Evolutionary conservation across 2,888 invertebrate species (phyloP), one percentile per base, ranked within the genome.

Genomic region (Pegoplata infirma): DNA sequence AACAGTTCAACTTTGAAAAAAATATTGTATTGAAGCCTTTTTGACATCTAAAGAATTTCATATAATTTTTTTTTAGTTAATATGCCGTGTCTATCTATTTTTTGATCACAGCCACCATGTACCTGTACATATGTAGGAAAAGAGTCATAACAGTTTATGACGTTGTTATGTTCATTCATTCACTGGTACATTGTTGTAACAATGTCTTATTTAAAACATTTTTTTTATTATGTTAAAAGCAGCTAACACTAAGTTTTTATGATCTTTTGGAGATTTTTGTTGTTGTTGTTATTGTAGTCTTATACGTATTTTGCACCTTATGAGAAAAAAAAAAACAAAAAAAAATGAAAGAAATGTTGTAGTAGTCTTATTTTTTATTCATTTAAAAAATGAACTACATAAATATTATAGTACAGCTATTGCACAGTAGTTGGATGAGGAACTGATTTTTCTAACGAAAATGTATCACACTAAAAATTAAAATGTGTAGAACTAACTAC

Each of bases 111-210:
- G 5, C 28, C 3, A 28, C 32, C 4, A 5, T n/a, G 36, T 12
- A 40, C 2, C 36, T 40, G 25, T 25, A 3, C 58, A 58, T 58
- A 68, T 68, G 68, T 49, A 36, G 5, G 3, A 7, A 58, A 68
- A 68, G 0, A 66, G 12, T 59, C 51, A 73, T 58, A 66, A 66
- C 49, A 73, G 73, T 73, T 73, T 58, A 73, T 58, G 36, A 64
- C 47, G 47, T 56, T 49, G 21, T 10, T 12, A n/a, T 40, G 36
- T 40, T 40, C 36, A 40, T 40, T 40, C 36, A 40, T 40, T 40
- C 3, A 40, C 36, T n/a, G 36, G 36, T 40, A 40, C n/a, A 40
- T 40, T 40, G 36, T 40, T 40, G 14, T 40, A 40, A n/a, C n/a
- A 40, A 40, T 40, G 36, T 40, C 36, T 40, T 40, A 40, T 40